phyloP scores from a whole-genome alignment of 2,888 invertebrate species.

The Anorthoa munda region DNA sequence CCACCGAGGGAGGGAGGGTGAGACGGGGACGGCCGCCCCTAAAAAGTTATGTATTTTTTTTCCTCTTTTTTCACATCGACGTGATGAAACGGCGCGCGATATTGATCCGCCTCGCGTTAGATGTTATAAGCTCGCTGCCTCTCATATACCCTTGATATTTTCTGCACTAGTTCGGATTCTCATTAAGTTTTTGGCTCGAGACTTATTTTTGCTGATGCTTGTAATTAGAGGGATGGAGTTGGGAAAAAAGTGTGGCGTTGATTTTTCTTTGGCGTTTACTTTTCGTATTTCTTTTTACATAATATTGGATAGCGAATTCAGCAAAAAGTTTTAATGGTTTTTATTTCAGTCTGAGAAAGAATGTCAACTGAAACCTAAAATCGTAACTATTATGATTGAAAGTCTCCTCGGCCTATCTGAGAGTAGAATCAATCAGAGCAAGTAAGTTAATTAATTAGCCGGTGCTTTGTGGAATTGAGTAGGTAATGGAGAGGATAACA shows the following conservation, averaged over 20 bases:
- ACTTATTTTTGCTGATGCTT: constrained; percentile 46
- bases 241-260: constrained; percentile 4
- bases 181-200: constrained; percentile 47
- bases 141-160: constrained; percentile 55
- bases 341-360: background rate
- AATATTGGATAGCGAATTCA: background rate
- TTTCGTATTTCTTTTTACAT: background rate
- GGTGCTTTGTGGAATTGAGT: background rate
- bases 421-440: background rate
- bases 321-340: background rate
- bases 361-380: background rate
- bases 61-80: constrained; percentile 90
- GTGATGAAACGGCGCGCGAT: constrained; percentile 88
- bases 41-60: constrained; percentile 91
- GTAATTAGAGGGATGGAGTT: constrained; percentile 33
- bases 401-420: background rate
- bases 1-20: constrained; percentile 32
- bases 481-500: constrained; percentile 6
- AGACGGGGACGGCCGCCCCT: constrained; percentile 84
- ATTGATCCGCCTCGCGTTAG: constrained; percentile 83
- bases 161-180: constrained; percentile 49
- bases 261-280: constrained; percentile 23
- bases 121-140: constrained; percentile 61
- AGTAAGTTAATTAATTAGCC: constrained; percentile 8
- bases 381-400: background rate